These are phyloP conservation scores for Lasioglossum malachurum DNA, from an alignment of 2,888 invertebrate species.

Conservation along the genomic window DNA sequence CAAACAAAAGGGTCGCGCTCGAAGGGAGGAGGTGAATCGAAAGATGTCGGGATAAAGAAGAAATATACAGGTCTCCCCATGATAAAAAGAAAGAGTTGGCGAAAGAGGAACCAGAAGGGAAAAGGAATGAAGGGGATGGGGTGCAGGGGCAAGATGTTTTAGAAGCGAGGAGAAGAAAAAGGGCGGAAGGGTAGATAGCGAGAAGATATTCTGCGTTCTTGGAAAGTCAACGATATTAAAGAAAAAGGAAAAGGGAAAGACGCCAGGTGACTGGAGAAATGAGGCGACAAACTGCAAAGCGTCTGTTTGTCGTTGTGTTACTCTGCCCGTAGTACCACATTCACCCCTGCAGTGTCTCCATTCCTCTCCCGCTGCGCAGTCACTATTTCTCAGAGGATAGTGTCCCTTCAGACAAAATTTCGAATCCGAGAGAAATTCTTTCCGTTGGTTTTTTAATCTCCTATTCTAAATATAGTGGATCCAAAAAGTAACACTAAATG, in stretches of 20 bases:
- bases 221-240: slow-evolving; percentile 65
- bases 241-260: slow-evolving; percentile 43
- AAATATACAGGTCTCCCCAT: slow-evolving; percentile 39
- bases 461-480: not conserved
- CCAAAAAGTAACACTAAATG: not conserved
- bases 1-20: not conserved
- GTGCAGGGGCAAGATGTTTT: slow-evolving; percentile 11
- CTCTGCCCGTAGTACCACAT: slow-evolving; percentile 1
- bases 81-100: not conserved
- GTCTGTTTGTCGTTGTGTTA: slow-evolving; percentile 63
- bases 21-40: slow-evolving; percentile 17
- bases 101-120: not conserved
- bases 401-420: slow-evolving; percentile 11
- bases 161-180: not conserved
- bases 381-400: slow-evolving; percentile 36
- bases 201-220: slow-evolving; percentile 49
- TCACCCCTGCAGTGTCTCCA: slow-evolving; percentile 29
- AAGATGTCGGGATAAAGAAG: slow-evolving; percentile 34
- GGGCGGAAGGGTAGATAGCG: slow-evolving; percentile 18
- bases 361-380: slow-evolving; percentile 28
- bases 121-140: not conserved
- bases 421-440: not conserved
- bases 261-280: slow-evolving; percentile 66
- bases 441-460: not conserved
- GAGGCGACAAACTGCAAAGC: slow-evolving; percentile 72